Conservation (phyloP, 2,888 invertebrate species). For the Hypselothyrea guttata region DNA sequence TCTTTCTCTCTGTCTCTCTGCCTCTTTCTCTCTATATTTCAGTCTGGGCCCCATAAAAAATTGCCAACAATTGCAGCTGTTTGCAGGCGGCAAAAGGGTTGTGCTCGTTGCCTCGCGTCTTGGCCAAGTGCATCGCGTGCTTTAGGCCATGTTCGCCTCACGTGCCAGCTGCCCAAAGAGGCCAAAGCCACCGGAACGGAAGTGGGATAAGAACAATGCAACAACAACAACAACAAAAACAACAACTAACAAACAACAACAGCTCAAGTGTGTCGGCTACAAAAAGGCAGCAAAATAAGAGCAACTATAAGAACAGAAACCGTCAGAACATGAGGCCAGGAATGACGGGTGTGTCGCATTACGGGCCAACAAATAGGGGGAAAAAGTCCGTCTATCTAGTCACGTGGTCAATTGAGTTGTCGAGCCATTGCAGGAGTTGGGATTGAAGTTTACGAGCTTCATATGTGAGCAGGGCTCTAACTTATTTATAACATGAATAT, state of each 20-base stretch:
- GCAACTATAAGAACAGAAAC: slow-evolving; percentile 26
- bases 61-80: slow-evolving; percentile 67
- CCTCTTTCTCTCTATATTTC: not conserved
- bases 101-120: slow-evolving; percentile 25
- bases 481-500: slow-evolving; percentile 36
- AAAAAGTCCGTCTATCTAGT: slow-evolving; percentile 21
- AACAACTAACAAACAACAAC: slow-evolving; percentile 29
- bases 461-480: slow-evolving; percentile 28
- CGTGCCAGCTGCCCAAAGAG: slow-evolving; percentile 45
- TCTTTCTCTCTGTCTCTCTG: not conserved
- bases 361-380: slow-evolving; percentile 37
- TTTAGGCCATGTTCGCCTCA: slow-evolving; percentile 43
- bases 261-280: slow-evolving; percentile 21
- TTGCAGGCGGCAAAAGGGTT: slow-evolving; percentile 25
- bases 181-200: slow-evolving; percentile 45
- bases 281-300: slow-evolving; percentile 18
- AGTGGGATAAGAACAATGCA: slow-evolving; percentile 23
- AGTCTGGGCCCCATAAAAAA: slow-evolving; percentile 45
- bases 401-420: slow-evolving; percentile 46
- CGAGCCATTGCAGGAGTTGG: slow-evolving; percentile 3
- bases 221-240: slow-evolving; percentile 36
- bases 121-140: slow-evolving; percentile 78
- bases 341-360: slow-evolving; percentile 45
- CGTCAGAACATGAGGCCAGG: slow-evolving; percentile 42
- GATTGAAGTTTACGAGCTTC: slow-evolving; percentile 17